Evolutionary conservation across 1,140 invertebrate species (phyloP).

Genomic region (Pseudomyrmex gracilis): DNA sequence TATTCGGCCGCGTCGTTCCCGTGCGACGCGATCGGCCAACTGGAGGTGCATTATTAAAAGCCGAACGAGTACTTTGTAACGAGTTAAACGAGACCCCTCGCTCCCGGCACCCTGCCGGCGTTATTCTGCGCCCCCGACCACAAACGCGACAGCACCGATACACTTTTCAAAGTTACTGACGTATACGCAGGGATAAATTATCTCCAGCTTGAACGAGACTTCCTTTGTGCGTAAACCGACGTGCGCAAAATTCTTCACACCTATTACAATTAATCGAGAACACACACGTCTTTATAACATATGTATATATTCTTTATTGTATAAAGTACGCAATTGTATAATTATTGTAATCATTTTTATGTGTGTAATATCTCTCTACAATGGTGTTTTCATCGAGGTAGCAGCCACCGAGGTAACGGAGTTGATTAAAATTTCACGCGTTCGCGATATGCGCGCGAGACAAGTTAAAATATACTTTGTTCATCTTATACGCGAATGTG

Average conservation of each 20-base stretch:
- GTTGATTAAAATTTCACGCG: neutral
- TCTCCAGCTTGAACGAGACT: neutral
- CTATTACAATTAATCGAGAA: no score
- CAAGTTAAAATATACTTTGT: neutral
- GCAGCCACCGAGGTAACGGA: neutral
- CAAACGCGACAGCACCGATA: neutral
- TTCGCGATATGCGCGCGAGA: neutral
- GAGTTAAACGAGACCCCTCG: constrained; percentile 57
- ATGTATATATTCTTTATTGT: neutral
- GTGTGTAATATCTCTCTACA: neutral
- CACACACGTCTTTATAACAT: no score
- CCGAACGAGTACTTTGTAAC: constrained; percentile 75
- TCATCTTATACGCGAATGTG: neutral
- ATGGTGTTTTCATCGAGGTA: neutral
- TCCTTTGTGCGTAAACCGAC: neutral
- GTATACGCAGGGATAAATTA: neutral
- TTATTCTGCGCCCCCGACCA: neutral
- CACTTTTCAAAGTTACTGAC: constrained; percentile 9
- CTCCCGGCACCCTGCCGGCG: neutral
- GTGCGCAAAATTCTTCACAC: neutral
- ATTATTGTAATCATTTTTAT: neutral
- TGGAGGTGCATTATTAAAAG: constrained; percentile 79
- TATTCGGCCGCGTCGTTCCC: constrained; percentile 65
- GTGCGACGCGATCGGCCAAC: constrained; percentile 58
- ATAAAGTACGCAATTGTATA: neutral